Percentiles rank a stretch among this genome's conserved stretches.
Conservation (phyloP, 2,888 invertebrate genomes). For the Rhogogaster chlorosoma region DNA sequence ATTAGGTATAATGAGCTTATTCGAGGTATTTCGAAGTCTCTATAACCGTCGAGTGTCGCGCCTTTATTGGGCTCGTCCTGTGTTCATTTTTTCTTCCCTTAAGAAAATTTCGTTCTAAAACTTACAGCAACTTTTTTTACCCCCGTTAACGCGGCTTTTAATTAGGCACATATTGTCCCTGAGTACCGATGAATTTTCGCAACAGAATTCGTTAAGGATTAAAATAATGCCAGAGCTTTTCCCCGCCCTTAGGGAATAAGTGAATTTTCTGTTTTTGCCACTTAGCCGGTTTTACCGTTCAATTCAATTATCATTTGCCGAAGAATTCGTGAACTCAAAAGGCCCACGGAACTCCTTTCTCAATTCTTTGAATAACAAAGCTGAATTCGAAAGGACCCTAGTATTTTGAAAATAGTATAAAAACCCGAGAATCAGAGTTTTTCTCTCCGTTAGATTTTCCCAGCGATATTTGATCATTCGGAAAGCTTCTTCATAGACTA, state of each 20-base stretch:
- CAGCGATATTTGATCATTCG: not conserved
- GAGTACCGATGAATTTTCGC: not conserved
- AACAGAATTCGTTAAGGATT: not conserved
- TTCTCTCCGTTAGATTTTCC: not conserved
- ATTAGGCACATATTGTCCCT: not conserved
- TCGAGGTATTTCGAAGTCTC: no score
- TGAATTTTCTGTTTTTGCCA: not conserved
- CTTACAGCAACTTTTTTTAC: not conserved
- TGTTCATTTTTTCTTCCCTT: no score
- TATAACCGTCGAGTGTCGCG: no score
- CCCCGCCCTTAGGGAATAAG: no score
- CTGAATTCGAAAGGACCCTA: not conserved
- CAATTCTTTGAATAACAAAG: not conserved
- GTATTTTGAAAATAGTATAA: not conserved
- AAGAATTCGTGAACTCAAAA: not conserved
- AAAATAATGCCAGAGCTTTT: not conserved
- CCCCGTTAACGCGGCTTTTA: not conserved
- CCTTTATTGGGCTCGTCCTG: no score
- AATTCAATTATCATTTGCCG: not conserved
- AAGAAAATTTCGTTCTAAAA: not conserved
- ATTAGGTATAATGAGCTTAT: no score
- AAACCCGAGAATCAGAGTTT: not conserved
- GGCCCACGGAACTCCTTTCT: not conserved
- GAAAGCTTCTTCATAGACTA: not conserved
- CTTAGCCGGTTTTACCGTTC: not conserved